Conservation (phyloP, 2,888 invertebrate species). For the Oxytorus armatus region DNA sequence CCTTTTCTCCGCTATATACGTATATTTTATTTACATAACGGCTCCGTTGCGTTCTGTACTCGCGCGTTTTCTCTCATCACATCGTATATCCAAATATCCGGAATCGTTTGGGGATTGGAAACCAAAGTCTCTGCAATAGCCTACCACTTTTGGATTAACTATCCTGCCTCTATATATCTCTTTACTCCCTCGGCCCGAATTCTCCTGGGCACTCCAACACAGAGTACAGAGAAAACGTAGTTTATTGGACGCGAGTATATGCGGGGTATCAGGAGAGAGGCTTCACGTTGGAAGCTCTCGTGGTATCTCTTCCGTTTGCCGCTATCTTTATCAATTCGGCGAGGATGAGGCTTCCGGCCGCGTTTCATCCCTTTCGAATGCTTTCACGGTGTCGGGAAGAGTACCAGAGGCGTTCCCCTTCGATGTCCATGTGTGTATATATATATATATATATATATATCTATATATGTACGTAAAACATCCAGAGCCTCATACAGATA, state of each 20-base stretch:
- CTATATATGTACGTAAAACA: neutral
- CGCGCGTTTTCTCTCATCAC: constrained; percentile 49
- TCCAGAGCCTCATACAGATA: neutral
- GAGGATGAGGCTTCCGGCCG: constrained; percentile 71
- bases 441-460: constrained; percentile 1
- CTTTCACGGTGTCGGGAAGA: constrained; percentile 74
- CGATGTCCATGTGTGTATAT: neutral
- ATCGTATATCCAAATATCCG: constrained; percentile 49
- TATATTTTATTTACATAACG: constrained; percentile 27
- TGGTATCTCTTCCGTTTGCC: constrained; percentile 38
- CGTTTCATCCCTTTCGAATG: constrained; percentile 76
- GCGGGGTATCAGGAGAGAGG: constrained; percentile 34
- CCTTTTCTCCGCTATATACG: neutral
- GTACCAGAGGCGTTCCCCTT: constrained; percentile 1
- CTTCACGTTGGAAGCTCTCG: constrained; percentile 41
- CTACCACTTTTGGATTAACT: constrained; percentile 52
- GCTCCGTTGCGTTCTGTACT: constrained; percentile 9
- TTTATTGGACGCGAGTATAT: constrained; percentile 27
- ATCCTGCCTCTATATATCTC: constrained; percentile 7
- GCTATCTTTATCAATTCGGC: constrained; percentile 75
- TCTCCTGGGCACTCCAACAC: constrained; percentile 1
- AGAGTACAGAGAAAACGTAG: constrained; percentile 38
- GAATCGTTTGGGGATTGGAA: constrained; percentile 56
- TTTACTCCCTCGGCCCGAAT: constrained; percentile 15
- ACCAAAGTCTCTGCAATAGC: constrained; percentile 32